A percentile compares a stretch with the other conserved stretches of the same genome.
These are phyloP conservation scores for Eurystomus glaucurus DNA, from an alignment of 2,797 vertebrate genomes.

Conservation along the genomic window DNA sequence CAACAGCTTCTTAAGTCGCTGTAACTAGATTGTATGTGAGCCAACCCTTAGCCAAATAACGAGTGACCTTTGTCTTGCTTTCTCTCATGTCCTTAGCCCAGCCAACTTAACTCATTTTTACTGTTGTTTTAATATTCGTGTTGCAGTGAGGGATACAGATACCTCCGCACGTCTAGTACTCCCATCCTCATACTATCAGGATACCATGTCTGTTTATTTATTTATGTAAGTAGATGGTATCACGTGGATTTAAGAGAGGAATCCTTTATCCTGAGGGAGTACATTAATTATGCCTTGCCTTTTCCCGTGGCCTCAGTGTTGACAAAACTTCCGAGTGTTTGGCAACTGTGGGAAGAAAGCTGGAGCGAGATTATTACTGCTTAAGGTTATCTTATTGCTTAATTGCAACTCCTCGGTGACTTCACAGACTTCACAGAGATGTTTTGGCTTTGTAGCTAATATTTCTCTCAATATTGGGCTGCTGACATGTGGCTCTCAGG, in stretches of 20 bases:
- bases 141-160: not conserved
- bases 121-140: not conserved
- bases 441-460: not conserved
- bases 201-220: not conserved
- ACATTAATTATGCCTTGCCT: not conserved
- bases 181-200: not conserved
- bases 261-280: conserved; percentile 3
- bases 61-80: not conserved
- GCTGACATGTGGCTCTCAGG: not conserved
- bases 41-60: not conserved
- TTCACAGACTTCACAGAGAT: not conserved
- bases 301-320: not conserved
- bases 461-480: not conserved
- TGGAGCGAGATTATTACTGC: not conserved
- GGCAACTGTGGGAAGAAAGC: not conserved
- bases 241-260: not conserved
- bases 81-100: not conserved
- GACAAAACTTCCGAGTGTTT: not conserved
- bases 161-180: accelerated
- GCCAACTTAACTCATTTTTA: accelerated
- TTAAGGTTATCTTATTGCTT: not conserved
- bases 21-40: not conserved
- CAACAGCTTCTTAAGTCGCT: not conserved
- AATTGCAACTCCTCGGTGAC: not conserved
- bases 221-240: not conserved